Evolutionary conservation across 2,113 vertebrate species (phyloP).

Genomic region (Xyliphius kryptos): DNA sequence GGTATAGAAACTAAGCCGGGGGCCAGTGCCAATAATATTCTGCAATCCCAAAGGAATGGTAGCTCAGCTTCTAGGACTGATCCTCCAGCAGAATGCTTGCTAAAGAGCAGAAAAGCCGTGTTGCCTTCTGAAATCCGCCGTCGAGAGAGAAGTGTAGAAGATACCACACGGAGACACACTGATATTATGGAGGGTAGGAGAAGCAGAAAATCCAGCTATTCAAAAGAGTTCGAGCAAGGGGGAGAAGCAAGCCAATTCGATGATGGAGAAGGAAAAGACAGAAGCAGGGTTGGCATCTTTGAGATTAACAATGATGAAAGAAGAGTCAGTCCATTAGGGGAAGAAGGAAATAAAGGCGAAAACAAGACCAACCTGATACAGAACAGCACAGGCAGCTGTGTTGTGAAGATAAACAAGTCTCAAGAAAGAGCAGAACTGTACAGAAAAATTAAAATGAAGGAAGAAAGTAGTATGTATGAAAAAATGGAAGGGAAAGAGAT

Average conservation of each 20-base stretch:
- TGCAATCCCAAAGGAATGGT: no score
- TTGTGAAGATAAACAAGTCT: background rate
- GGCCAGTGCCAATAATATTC: no score
- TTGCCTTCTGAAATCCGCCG: slow-evolving; percentile 71
- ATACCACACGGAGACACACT: slow-evolving; percentile 25
- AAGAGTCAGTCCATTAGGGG: slow-evolving; percentile 12
- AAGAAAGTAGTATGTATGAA: background rate
- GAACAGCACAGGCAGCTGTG: slow-evolving; percentile 4
- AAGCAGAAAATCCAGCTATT: slow-evolving; percentile 34
- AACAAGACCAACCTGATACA: slow-evolving; percentile 11
- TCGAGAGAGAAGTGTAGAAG: slow-evolving; percentile 65
- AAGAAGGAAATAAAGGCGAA: slow-evolving; percentile 18
- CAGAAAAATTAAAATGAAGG: background rate
- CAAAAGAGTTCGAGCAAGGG: slow-evolving; percentile 47
- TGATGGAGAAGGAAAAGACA: slow-evolving; percentile 23
- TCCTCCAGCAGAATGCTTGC: slow-evolving; percentile 58
- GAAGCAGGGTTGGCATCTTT: slow-evolving; percentile 8
- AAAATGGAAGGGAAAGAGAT: slow-evolving; percentile 12
- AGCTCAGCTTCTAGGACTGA: no score
- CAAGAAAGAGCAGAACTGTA: background rate
- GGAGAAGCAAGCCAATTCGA: slow-evolving; percentile 38
- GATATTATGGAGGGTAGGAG: slow-evolving; percentile 46
- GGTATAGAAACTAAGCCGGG: no score
- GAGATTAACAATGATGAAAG: slow-evolving; percentile 12
- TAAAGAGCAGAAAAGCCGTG: slow-evolving; percentile 71